Conservation (phyloP, 2,113 vertebrate genomes). For the Campylorhamphus procurvoides region DNA sequence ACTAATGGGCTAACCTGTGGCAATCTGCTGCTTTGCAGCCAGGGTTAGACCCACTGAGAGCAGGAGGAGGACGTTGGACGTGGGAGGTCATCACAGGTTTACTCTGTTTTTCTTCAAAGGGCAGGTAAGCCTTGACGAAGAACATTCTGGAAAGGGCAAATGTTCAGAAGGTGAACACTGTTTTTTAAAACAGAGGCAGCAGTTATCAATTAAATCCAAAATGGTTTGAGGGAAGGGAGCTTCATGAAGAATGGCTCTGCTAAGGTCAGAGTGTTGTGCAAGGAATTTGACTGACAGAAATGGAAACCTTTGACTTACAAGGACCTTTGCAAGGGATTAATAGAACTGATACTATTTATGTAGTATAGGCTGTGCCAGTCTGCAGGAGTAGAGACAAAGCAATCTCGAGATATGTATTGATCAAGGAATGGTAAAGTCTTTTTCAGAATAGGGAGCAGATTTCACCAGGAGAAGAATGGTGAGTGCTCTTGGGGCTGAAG, state of each 20-base stretch:
- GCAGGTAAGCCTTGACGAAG: background rate
- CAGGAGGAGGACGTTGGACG: background rate
- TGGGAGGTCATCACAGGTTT: background rate
- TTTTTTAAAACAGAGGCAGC: background rate
- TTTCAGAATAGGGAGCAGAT: background rate
- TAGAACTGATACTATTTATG: background rate
- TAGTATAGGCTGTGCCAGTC: background rate
- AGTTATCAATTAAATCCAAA: background rate
- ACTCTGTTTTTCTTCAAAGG: background rate
- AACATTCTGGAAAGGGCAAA: background rate
- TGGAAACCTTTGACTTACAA: background rate
- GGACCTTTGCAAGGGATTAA: background rate
- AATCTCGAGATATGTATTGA: background rate
- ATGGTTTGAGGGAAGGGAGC: background rate
- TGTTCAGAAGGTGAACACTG: background rate
- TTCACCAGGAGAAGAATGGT: background rate
- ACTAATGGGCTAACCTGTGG: constrained; percentile 43
- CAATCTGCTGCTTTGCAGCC: background rate
- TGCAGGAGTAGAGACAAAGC: background rate
- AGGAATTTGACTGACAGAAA: background rate
- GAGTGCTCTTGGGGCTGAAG: background rate
- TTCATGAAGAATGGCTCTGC: background rate
- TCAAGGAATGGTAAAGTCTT: background rate
- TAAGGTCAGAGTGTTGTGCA: background rate
- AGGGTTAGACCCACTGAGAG: background rate